Evolutionary conservation across 30 jellyfish, hydroid and myxozoan genomes (phyloP), one percentile per base, ranked within the genome.

Genomic region (Rhopilema esculentum): DNA sequence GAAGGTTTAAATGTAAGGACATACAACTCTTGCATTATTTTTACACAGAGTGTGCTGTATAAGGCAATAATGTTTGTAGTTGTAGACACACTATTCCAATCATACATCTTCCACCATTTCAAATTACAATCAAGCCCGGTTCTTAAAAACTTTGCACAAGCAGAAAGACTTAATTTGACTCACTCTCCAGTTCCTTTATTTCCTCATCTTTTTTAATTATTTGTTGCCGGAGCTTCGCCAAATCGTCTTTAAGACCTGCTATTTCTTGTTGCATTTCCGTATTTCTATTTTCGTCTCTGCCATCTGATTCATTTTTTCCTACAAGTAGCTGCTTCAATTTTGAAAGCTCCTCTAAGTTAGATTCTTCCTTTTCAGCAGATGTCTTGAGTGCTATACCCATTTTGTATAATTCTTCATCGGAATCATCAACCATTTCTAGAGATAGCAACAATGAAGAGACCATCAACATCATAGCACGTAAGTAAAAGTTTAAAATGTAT

Each of bases 151-250:
- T n/a, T n/a, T n/a, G n/a, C n/a, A n/a, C n/a, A n/a, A n/a, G n/a
- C n/a, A n/a, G n/a, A n/a, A n/a, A n/a, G n/a, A n/a, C n/a, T n/a
- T n/a, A n/a, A 40, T 40, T 40, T 12, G 12, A 40, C 57, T 40
- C 12, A 40, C 57, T 40, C 57, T 40, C 57, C 69, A 73, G 20
- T 16, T 19, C 48, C 69, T n/a, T 16, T 7, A 73, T 20, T 31
- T 73, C 70, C 2, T 19, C 70, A 18, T 73, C 84, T 33, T 33
- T 73, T 26, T 30, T 40, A 32, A 32, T 33, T 31, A 73, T 32
- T 19, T n/a, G 69, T 73, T 30, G 63, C 25, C 20, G 8, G 1
- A 48, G 27, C 33, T 32, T 31, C 25, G 7, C 33, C 16, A 21
- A 29, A 50, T 15, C 40, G 8, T 32, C 84, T 33, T 73, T 66